phyloP scores from a whole-genome alignment of 2,113 vertebrate genomes.

The Sylvilagus bachmani region DNA sequence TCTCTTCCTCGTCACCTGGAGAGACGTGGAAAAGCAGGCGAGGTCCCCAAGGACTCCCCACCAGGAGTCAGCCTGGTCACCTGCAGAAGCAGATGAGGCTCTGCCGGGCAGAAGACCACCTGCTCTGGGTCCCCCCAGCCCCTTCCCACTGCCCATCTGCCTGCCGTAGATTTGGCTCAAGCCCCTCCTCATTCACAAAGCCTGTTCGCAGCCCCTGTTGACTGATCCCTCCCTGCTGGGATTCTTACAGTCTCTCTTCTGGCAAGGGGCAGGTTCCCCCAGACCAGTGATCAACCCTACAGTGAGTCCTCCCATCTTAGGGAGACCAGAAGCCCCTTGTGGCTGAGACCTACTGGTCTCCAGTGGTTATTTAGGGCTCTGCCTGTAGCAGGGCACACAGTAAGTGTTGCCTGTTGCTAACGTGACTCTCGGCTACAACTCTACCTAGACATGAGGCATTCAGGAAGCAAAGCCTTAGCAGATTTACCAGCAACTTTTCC shows the following conservation, averaged over 20 bases:
- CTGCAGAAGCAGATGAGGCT: neutral
- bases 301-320: neutral
- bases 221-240: neutral
- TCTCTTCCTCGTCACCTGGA: neutral
- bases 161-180: neutral
- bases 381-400: neutral
- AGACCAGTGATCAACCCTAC: neutral
- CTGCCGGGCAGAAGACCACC: neutral
- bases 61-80: rapidly evolving
- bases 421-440: neutral
- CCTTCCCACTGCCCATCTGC: neutral
- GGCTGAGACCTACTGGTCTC: neutral
- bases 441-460: neutral
- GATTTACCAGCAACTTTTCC: no score
- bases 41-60: neutral
- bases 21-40: neutral
- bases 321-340: neutral
- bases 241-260: neutral
- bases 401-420: neutral
- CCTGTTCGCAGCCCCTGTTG: neutral
- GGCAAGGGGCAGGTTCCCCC: neutral
- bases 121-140: rapidly evolving
- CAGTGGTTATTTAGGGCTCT: neutral
- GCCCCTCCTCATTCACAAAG: neutral
- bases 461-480: no score